phyloP scores from a whole-genome alignment of 92 coral and sea anemone genomes.

The Parazoanthus atlanticus region DNA sequence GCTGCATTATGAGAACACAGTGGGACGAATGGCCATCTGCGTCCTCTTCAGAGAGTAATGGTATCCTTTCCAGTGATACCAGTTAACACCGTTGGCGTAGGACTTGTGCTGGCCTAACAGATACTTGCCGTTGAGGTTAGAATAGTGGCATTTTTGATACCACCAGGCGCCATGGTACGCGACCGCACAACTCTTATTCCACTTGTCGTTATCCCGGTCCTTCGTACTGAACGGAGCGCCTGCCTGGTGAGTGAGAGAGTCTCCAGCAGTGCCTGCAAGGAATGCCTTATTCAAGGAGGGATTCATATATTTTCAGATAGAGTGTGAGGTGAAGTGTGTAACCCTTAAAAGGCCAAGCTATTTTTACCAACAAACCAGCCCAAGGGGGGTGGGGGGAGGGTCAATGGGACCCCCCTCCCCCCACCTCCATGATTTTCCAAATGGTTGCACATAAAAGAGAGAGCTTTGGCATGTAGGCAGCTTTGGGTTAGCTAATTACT shows the following conservation, averaged over 20 bases:
- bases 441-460: too few species aligned
- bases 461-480: too few species aligned
- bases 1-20: not conserved
- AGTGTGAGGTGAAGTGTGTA: too few species aligned
- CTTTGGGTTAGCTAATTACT: too few species aligned
- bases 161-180: conserved; percentile 1
- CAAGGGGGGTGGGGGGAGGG: too few species aligned
- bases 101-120: not conserved
- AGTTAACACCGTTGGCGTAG: not conserved
- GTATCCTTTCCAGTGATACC: conserved; percentile 5
- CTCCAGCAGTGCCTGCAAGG: conserved; percentile 13
- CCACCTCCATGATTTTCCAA: too few species aligned
- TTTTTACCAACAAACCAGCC: too few species aligned
- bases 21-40: not conserved
- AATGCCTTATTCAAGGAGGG: not conserved
- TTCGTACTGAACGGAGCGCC: conserved; percentile 10
- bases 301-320: too few species aligned
- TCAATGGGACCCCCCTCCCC: too few species aligned
- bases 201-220: conserved; percentile 17
- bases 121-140: conserved; percentile 17
- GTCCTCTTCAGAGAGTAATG: conserved; percentile 5
- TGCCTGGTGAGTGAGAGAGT: conserved; percentile 4
- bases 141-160: not conserved
- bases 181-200: not conserved
- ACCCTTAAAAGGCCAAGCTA: too few species aligned